Evolutionary conservation across 92 coral and sea anemone species (phyloP).

Genomic region (Phenganax subtilis): DNA sequence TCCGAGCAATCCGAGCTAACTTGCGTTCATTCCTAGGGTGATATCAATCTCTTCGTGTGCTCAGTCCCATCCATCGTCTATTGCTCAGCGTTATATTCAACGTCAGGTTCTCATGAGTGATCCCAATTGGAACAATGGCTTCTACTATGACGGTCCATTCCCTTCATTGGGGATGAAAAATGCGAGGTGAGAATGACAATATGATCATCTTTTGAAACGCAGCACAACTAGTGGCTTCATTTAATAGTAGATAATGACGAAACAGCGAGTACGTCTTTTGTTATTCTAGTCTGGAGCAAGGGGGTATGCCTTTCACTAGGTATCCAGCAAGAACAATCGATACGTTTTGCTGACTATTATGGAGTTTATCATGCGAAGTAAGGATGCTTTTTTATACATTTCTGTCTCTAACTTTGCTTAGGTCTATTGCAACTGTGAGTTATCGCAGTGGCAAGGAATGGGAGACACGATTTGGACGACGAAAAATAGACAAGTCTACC

Average conservation of each 20-base stretch:
- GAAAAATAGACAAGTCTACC: constrained; percentile 59
- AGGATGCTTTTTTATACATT: neutral
- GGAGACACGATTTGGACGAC: constrained; percentile 87
- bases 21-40: constrained; percentile 39
- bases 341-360: no score
- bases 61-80: constrained; percentile 86
- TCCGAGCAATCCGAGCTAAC: neutral
- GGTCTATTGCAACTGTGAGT: constrained; percentile 80
- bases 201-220: neutral
- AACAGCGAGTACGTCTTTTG: neutral
- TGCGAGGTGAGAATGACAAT: constrained; percentile 57
- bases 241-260: neutral
- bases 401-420: neutral
- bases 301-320: no score
- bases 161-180: constrained; percentile 94
- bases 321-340: no score
- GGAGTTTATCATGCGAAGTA: neutral
- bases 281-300: no score
- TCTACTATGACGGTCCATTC: constrained; percentile 70
- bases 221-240: no score
- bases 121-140: constrained; percentile 89
- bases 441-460: constrained; percentile 96
- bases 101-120: constrained; percentile 93
- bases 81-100: constrained; percentile 90
- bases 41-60: constrained; percentile 94